phyloP scores from a whole-genome alignment of 2,888 invertebrate species.

The Meiosimyza platycephala region DNA sequence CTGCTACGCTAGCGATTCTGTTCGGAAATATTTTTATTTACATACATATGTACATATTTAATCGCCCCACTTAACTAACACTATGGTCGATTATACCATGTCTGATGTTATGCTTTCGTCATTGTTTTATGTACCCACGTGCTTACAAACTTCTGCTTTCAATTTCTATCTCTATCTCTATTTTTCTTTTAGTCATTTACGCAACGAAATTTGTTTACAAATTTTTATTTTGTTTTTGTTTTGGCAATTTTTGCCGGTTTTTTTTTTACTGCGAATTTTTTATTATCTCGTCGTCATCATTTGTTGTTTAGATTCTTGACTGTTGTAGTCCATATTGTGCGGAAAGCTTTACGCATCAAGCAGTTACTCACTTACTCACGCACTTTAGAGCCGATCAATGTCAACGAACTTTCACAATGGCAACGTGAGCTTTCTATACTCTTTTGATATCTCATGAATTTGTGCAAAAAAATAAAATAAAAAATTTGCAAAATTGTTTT shows the following conservation, averaged over 20 bases:
- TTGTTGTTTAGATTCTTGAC: neutral
- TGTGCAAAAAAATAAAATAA: no score
- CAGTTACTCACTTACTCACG: slow-evolving; percentile 13
- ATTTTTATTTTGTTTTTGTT: slow-evolving; percentile 8
- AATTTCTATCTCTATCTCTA: no score
- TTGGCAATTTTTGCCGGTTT: slow-evolving; percentile 1
- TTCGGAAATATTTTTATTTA: no score
- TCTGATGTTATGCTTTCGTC: neutral
- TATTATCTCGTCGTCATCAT: slow-evolving; percentile 1
- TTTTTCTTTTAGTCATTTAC: neutral
- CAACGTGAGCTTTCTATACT: neutral
- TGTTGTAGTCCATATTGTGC: neutral
- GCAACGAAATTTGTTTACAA: slow-evolving; percentile 25
- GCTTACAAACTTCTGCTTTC: neutral
- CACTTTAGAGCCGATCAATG: slow-evolving; percentile 14
- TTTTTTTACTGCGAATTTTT: neutral
- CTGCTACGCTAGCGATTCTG: no score
- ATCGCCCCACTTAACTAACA: no score
- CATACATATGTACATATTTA: no score
- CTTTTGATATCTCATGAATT: neutral
- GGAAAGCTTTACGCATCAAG: neutral
- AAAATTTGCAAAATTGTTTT: no score
- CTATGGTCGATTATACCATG: no score
- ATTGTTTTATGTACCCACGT: slow-evolving; percentile 5
- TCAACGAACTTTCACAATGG: slow-evolving; percentile 1